Conservation (phyloP, 2,113 vertebrate species). For the Bubo scandiacus region DNA sequence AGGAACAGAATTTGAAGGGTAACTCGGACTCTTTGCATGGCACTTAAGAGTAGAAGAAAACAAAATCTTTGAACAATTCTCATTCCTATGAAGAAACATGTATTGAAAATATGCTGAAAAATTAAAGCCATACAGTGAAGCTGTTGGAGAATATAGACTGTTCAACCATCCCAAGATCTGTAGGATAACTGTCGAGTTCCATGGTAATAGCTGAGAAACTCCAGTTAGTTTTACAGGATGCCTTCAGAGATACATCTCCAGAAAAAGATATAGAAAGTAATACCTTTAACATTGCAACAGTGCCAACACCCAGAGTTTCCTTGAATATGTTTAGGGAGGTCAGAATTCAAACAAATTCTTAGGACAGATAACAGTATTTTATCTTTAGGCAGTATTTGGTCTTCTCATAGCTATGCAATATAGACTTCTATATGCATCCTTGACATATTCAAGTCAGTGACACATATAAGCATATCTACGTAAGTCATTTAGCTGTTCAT, state of each 20-base stretch:
- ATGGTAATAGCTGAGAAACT: neutral
- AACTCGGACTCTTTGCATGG: neutral
- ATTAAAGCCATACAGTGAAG: neutral
- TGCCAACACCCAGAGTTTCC: neutral
- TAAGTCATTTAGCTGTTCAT: neutral
- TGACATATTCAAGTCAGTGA: neutral
- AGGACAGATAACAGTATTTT: neutral
- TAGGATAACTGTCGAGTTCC: neutral
- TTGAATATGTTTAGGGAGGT: neutral
- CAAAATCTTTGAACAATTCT: neutral
- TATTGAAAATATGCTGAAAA: constrained; percentile 23
- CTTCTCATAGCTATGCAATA: neutral
- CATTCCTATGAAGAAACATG: neutral
- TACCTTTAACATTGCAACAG: neutral
- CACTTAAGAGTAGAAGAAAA: neutral
- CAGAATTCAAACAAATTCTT: neutral
- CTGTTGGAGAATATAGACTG: neutral
- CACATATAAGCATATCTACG: neutral
- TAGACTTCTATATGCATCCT: neutral
- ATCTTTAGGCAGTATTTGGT: neutral
- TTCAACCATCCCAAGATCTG: neutral
- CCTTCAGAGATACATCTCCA: neutral
- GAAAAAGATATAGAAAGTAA: neutral
- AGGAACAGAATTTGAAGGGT: neutral
- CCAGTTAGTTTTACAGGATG: neutral